Evolutionary conservation across 2,888 invertebrate species (phyloP), one percentile per base, ranked within the genome.

Genomic region (Galerucella nymphaeae): DNA sequence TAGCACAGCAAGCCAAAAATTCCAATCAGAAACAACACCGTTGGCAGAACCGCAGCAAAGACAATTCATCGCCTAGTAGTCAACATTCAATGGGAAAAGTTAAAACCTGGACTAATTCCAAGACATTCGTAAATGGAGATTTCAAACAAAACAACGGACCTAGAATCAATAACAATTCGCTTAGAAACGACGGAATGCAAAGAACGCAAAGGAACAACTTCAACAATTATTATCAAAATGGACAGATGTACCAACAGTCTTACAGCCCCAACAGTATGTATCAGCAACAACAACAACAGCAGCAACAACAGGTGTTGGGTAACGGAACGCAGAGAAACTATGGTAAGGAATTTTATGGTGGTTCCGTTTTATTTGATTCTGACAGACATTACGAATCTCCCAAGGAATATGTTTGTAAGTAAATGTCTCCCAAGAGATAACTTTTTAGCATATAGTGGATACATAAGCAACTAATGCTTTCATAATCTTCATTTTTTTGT

Each of bases 201-300:
- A 82, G 85, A 75, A 88, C 89, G 23, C 89, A 90, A 81, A 90
- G 90, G 23, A 90, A 90, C 78, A 90, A 89, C 63, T 91, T 90
- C 79, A 89, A 88, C 41, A 89, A 88, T 85, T 80, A 88, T 76
- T 84, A 81, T 68, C 85, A 76, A 81, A 86, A 80, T 70, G 79
- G 82, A 86, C 80, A 88, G 70, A 80, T 79, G n/a, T 84, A 84
- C 71, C 83, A 84, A 70, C 80, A 80, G 61, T 82, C 82, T 11
- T 83, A 83, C 75, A 83, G 82, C 71, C 82, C 83, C 1, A 83
- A 81, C 18, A 80, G 73, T 66, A 78, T 82, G 74, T 80, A 82
- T 59, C 82, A 81, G 38, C 58, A 57, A 23, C 59, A 61, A 1
- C 76, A 81, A 71, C 80, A 80, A 50, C 82, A 83, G 55, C 80